Base-by-base conservation (phyloP, 2,888 invertebrate species). In the Chironomus riparius region DNA sequence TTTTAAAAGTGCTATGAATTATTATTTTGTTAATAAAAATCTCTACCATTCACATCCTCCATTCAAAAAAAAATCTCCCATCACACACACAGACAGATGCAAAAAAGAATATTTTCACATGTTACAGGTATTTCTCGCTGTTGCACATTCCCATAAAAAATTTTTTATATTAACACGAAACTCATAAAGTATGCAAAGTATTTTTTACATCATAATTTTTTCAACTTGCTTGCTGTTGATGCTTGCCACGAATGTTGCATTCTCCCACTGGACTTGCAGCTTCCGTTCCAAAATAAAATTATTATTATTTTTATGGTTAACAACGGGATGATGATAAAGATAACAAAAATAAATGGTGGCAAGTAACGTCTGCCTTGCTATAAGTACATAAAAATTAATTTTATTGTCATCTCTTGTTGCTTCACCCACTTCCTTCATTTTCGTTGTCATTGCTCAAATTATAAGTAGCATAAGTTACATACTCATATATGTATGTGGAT, bases 311-410 rank as follows among this genome's bases (percentile, higher is more conserved):
- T 50, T 15, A 56, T 56, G 56, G 56, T 56, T 56, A 18, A 38
- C 38, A 38, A 38, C 38, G 38, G 38, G 38, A 38, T 38, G 38
- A 38, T 38, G 38, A 38, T 38, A 10, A 38, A 10, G 38, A 38
- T 56, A 56, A 18, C 1, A 6, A 56, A 56, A 56, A 18, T 21
- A 47, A 68, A 68, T 61, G 72, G 50, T 71, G 22, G 38, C 38
- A 71, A 71, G 50, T 24, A 24, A 22, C 12, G 65, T 13, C 65
- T 13, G 12, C 65, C 65, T 2, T 56, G 56, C n/a, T n/a, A 18
- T 18, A 61, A 73, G 72, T 73, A 47, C 72, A 73, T 73, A 73
- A 73, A 73, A 73, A 61, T 73, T 73, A 73, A 73, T 73, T 73
- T 73, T 73, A 73, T 73, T 73, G 72, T 73, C 71, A 71, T 71